Percentiles rank a stretch among this genome's conserved stretches.
Evolutionary conservation across 2,113 vertebrate species (phyloP).

Genomic region (Chaetorhynchus papuensis): DNA sequence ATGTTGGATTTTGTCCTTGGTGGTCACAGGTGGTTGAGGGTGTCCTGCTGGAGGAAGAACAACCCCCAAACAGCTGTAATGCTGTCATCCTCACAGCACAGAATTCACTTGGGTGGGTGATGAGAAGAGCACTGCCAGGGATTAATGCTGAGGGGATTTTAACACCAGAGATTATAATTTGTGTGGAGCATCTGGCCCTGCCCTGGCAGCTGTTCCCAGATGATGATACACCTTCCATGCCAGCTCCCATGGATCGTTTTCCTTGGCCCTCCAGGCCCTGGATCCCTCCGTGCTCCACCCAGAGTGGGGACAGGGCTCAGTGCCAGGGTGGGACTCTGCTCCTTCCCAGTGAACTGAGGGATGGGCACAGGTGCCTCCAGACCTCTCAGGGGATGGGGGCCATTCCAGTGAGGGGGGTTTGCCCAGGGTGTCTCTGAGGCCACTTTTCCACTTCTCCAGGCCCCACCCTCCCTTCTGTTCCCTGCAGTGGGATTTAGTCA

Average conservation of each 20-base stretch:
- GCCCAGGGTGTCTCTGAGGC: background rate
- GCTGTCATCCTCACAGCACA: background rate
- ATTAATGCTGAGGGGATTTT: background rate
- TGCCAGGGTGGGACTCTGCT: background rate
- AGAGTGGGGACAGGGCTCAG: background rate
- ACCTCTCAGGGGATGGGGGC: background rate
- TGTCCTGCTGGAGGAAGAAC: background rate
- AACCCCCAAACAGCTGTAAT: background rate
- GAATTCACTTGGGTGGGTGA: background rate
- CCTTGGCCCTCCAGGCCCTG: background rate
- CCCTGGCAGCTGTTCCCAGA: background rate
- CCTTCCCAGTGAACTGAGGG: background rate
- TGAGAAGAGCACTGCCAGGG: background rate
- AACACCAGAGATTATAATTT: background rate
- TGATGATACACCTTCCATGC: too few relatives aligned
- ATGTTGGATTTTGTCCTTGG: background rate
- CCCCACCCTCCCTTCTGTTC: fast-evolving
- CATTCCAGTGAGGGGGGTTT: background rate
- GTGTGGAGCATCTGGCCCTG: slow-evolving; percentile 12
- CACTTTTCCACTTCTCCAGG: background rate
- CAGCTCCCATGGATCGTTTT: background rate
- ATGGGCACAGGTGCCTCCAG: background rate
- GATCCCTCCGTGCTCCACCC: background rate
- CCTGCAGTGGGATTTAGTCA: fast-evolving
- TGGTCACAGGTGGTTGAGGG: background rate